Evolutionary conservation across 2,888 invertebrate species (phyloP), one percentile per base, ranked within the genome.

Genomic region (Alsophila aescularia): DNA sequence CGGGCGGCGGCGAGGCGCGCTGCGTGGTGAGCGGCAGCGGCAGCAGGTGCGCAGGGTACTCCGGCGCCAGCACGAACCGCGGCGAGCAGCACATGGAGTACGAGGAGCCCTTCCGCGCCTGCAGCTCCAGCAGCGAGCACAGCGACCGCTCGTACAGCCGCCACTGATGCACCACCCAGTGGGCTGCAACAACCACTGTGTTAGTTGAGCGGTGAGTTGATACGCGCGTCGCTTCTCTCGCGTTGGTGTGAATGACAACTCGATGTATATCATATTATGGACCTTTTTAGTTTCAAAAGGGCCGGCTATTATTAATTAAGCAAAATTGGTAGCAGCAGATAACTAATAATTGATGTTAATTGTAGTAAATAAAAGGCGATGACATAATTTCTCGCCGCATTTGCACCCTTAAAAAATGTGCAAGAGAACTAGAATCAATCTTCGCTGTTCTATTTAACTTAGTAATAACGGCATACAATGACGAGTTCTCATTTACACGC

Each of bases 81-180:
- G 88, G 83, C 45, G 86, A 81, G 69, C 88, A 89, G 81, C 88
- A 90, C 77, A 81, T 73, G 35, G 80, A 62, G 79, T 85, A 87
- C 54, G 82, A 64, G 0, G 82, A 64, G 0, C 84, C 81, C 73
- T 88, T 88, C 55, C 84, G 77, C 59, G 88, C 87, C 56, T 88
- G 86, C 65, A 84, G 78, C 79, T 88, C 89, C 66, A 90, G 81
- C 60, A 89, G 77, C 51, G 89, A 88, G 71, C 81, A 87, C 56
- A 90, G 79, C 55, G 90, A 89, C 65, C 85, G 85, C 83, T 90
- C 87, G 85, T 90, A 90, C 67, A 86, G 53, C 75, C 87, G 85
- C 89, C 89, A 90, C 66, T 90, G 90, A 69, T 86, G 85, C 37
- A 87, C 81, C 82, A 89, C 84, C 86, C 87, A 89, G 67, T 83